Evolutionary conservation across 2,888 invertebrate genomes (phyloP).

Genomic region (Bursaphelenchus okinawaensis): DNA sequence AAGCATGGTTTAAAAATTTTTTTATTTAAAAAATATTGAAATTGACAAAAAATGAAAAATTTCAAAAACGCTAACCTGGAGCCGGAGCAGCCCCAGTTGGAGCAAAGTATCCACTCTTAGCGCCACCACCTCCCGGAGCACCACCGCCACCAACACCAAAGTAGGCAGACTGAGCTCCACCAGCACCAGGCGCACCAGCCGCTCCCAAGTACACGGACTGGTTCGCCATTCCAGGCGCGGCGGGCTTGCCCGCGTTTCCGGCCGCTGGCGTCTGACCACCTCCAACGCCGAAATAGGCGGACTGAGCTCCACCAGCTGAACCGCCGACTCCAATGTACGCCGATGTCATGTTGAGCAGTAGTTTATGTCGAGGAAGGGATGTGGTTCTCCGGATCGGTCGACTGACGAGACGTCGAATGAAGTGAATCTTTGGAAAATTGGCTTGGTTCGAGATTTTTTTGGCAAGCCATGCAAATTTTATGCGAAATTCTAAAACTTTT

Average conservation of each 20-base stretch:
- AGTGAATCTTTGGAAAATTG: not conserved
- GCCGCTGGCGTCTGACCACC: constrained; percentile 1
- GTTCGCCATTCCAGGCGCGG: not conserved
- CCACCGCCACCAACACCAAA: constrained; percentile 6
- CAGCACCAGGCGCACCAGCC: not conserved
- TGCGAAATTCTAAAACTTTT: not conserved
- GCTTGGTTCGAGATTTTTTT: not conserved
- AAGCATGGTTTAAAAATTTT: not conserved
- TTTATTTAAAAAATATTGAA: not conserved
- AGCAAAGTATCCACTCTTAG: not conserved
- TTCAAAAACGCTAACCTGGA: not conserved
- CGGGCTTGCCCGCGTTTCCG: not conserved
- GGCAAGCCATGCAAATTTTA: not conserved
- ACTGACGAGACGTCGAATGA: not conserved
- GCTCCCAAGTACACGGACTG: constrained; percentile 6
- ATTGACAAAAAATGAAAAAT: not conserved
- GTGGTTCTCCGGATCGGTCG: no score
- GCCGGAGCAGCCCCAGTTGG: not conserved
- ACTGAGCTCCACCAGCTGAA: constrained; percentile 4
- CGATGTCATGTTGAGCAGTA: not conserved
- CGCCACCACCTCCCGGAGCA: not conserved
- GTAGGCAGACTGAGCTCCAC: constrained; percentile 7
- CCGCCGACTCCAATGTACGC: constrained; percentile 11
- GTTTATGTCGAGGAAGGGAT: no score
- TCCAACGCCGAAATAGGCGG: constrained; percentile 3